A percentile compares a stretch with the other conserved stretches of the same genome.
Conservation (phyloP, 2,888 invertebrate species). For the Byasa hedistus region DNA sequence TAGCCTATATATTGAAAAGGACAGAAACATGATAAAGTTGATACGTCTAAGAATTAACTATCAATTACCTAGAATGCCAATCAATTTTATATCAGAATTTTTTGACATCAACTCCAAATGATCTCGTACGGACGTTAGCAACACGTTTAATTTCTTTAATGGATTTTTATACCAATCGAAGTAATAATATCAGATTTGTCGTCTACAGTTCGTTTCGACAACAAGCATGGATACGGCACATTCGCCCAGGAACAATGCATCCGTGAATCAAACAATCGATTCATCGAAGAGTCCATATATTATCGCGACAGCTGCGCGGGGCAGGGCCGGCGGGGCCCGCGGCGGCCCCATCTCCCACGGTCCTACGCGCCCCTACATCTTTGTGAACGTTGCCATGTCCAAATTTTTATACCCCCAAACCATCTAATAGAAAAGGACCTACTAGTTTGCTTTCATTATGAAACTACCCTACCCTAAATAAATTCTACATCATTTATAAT, state of each 20-base stretch:
- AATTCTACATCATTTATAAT: not conserved
- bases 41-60: no score
- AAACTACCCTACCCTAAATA: conserved; percentile 6
- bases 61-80: no score
- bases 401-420: conserved; percentile 34
- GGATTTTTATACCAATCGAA: conserved; percentile 1
- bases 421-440: conserved; percentile 37
- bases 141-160: no score
- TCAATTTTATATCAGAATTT: no score
- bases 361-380: conserved; percentile 43
- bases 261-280: conserved; percentile 73
- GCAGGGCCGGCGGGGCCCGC: conserved; percentile 47
- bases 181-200: conserved; percentile 40
- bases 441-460: conserved; percentile 26
- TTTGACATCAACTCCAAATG: no score
- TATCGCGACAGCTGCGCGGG: conserved; percentile 70
- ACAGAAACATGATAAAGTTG: no score
- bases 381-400: conserved; percentile 37
- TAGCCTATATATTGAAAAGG: no score
- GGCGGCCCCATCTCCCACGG: conserved; percentile 69
- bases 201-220: conserved; percentile 34
- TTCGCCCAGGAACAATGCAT: conserved; percentile 62
- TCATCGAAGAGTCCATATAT: conserved; percentile 56
- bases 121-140: no score
- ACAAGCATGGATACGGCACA: conserved; percentile 49